Base-by-base conservation (phyloP, 2,113 vertebrate genomes). In the Lagopus leucura region DNA sequence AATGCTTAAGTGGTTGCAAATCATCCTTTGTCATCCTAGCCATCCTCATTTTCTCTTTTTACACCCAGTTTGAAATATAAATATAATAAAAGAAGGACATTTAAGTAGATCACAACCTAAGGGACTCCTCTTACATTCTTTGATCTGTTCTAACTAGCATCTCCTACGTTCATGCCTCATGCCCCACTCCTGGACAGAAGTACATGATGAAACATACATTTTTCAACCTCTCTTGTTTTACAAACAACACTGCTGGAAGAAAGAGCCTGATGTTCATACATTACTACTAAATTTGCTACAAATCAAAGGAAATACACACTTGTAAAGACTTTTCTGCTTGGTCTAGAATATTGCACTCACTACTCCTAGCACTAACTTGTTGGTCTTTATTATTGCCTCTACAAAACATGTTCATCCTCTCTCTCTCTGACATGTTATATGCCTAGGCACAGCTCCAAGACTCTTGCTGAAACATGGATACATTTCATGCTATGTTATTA, bases 401-500 rank as follows among this genome's bases (percentile, higher is more conserved):
- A 38, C 45, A 75, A 74, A 88, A 74, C 15, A 50, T 9, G 11
- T 28, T 79, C 67, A 83, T 57, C 76, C 43, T 93, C 27, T 54
- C 52, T 80, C 34, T 69, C 65, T 79, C 57, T 90, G 66, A 50
- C 43, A 64, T 47, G 40, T 76, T 57, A 57, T n/a, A 80, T 70
- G 58, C 30, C 32, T 24, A 89, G 82, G 88, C 92, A 93, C 25
- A 77, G 60, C 25, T 94, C 86, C 92, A 95, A 92, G 34, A 89
- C n/a, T 47, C 76, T 80, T 90, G 79, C 45, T 91, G 89, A 91
- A 95, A 90, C 75, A 95, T 17, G 69, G 82, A 63, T 64, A 60
- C 79, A 80, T 93, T 92, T 87, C 89, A 76, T 88, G 72, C 71
- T 86, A 58, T 57, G 81, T 82, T 76, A 65, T 90, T 95, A 63